A percentile compares a stretch with the other conserved stretches of the same genome.
These are phyloP conservation scores for Byasa hedistus DNA, from an alignment of 2,888 invertebrate species.

Conservation along the genomic window DNA sequence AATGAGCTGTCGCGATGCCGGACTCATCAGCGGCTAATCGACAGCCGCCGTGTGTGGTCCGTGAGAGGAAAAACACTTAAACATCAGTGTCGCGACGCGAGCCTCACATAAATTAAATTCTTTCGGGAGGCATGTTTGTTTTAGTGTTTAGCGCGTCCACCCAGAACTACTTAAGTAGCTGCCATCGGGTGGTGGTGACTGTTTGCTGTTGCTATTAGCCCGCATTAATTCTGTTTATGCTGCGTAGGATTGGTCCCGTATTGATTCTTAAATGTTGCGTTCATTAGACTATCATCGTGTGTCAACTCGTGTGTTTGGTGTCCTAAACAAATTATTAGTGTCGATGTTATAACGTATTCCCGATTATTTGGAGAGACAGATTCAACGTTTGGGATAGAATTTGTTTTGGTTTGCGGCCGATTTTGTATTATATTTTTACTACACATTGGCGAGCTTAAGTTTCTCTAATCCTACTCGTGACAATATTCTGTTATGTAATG, in stretches of 20 bases:
- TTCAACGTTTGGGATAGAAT: too few relatives aligned
- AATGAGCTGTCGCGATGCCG: constrained; percentile 15
- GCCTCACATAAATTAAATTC: constrained; percentile 54
- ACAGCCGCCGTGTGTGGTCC: constrained; percentile 46
- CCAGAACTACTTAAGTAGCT: constrained; percentile 59
- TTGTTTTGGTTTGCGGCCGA: too few relatives aligned
- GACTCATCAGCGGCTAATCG: constrained; percentile 35
- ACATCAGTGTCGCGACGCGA: constrained; percentile 16
- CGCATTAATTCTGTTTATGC: constrained; percentile 25
- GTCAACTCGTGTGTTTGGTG: constrained; percentile 20
- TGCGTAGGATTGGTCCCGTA: constrained; percentile 25
- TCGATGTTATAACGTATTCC: constrained; percentile 13
- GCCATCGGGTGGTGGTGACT: constrained; percentile 15
- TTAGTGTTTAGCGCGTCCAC: constrained; percentile 46
- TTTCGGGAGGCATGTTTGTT: constrained; percentile 44
- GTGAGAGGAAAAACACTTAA: constrained; percentile 29
- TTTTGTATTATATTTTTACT: too few relatives aligned
- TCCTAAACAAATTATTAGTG: constrained; percentile 20
- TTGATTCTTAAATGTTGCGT: constrained; percentile 28
- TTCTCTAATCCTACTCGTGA: too few relatives aligned
- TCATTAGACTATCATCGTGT: constrained; percentile 19
- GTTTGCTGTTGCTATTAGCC: constrained; percentile 23
- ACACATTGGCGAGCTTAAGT: too few relatives aligned
- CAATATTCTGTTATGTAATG: too few relatives aligned
- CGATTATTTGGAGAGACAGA: too few relatives aligned